A percentile compares a stretch with the other conserved stretches of the same genome.
Evolutionary conservation across 2,888 invertebrate species (phyloP).

Genomic region (Chirona hameri): DNA sequence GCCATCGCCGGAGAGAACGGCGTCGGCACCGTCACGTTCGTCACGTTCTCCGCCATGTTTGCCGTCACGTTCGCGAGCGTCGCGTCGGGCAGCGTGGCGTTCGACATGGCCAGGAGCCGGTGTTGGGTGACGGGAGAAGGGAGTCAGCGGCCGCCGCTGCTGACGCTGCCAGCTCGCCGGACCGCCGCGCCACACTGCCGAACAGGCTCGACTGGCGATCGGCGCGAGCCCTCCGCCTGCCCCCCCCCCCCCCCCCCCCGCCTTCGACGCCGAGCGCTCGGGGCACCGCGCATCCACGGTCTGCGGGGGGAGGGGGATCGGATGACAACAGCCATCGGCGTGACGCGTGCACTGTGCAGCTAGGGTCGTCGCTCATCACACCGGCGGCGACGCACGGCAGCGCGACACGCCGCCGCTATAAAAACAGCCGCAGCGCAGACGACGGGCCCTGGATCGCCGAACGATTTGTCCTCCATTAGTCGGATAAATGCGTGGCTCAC

Average conservation of each 20-base stretch:
- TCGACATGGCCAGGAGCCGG: not conserved
- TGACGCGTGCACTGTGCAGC: too few species aligned
- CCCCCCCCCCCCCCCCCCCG: not conserved
- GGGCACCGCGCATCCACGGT: not conserved
- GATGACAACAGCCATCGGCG: too few species aligned
- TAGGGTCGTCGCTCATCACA: too few species aligned
- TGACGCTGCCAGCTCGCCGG: not conserved
- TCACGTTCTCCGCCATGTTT: too few species aligned
- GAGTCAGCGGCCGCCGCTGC: not conserved
- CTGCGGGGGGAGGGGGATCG: too few species aligned
- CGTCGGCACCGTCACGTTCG: not conserved
- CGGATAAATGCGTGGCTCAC: too few species aligned
- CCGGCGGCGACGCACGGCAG: too few species aligned
- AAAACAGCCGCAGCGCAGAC: too few species aligned
- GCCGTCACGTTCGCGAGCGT: not conserved
- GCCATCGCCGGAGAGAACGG: not conserved
- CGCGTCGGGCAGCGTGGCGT: not conserved
- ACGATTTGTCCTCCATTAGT: too few species aligned
- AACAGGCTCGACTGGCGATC: too few species aligned
- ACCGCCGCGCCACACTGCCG: not conserved
- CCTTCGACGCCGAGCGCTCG: not conserved
- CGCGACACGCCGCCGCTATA: too few species aligned
- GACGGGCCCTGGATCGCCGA: too few species aligned
- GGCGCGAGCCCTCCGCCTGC: not conserved
- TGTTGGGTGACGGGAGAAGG: not conserved